Evolutionary conservation across 2,113 vertebrate species (phyloP), one percentile per base, ranked within the genome.

Genomic region (Mustela nigripes): DNA sequence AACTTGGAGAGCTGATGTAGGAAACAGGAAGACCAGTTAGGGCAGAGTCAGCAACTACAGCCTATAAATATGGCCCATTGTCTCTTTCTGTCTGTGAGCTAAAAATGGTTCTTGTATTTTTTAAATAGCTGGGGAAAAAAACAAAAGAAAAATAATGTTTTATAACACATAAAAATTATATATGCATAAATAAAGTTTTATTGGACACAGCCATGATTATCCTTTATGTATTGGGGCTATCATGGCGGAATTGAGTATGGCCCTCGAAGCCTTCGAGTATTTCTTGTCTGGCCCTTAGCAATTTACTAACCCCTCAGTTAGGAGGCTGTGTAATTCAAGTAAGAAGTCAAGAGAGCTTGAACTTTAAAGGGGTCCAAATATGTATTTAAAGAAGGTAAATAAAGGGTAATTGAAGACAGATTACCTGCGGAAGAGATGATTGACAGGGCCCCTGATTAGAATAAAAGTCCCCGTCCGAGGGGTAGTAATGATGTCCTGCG

Each of bases 371-470:
- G 69, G 22, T 60, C 67, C 58, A 91, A 65, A 28, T 86, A 26
- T 67, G 21, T 73, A 45, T 45, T 76, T 95, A 26, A 82, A 84
- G 48, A 80, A 91, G 78, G 9, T 11, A 76, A 60, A 65, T 81
- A 86, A 91, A 95, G 69, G 53, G n/a, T 56, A 48, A 48, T 65
- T 79, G 91, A 58, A 96, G 74, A 48, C 36, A 56, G 28, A 39
- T n/a, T 81, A 60, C 39, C 50, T 62, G 26, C 81, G 48, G 48
- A 79, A 71, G 71, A 92, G 81, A 45, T 45, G 16, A n/a, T 84
- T 82, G 67, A 15, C 42, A 88, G 28, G n/a, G 19, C 6, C 81
- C 58, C 86, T 39, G 7, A 6, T 56, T 39, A n/a, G 45, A 82
- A 24, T 62, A 16, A n/a, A 89, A 88, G 22, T 26, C n/a, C 15